Conservation (phyloP, 37 sponge, comb jelly and placozoan genomes). For the Spongia lamella region DNA sequence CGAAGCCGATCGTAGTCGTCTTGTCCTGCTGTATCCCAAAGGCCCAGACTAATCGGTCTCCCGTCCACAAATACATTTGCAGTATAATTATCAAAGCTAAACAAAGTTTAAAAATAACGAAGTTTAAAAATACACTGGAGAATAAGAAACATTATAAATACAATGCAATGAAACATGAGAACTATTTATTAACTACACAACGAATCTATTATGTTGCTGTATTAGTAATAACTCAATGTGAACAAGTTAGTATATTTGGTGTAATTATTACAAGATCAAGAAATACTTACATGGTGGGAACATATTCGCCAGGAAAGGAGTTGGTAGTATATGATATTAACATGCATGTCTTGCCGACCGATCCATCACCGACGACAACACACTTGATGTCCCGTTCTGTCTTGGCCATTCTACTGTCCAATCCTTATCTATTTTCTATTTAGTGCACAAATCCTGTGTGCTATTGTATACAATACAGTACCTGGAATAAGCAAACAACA, state of each 20-base stretch:
- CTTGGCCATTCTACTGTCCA: constrained; percentile 59
- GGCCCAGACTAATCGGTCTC: constrained; percentile 77
- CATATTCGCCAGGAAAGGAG: constrained; percentile 91
- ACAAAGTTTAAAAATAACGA: neutral
- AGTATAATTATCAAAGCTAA: constrained; percentile 92
- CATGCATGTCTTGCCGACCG: constrained; percentile 90
- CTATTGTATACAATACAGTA: no score
- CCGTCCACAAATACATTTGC: constrained; percentile 90
- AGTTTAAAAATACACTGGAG: no score
- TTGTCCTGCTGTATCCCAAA: constrained; percentile 96
- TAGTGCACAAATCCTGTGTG: no score
- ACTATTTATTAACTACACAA: neutral
- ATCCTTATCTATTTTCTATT: neutral
- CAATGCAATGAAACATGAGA: neutral
- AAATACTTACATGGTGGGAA: constrained; percentile 82
- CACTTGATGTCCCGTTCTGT: constrained; percentile 86
- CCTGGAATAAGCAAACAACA: no score
- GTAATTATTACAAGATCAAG: neutral
- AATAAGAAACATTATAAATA: neutral
- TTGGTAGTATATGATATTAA: constrained; percentile 91
- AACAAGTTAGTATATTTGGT: neutral
- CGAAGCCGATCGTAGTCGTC: constrained; percentile 90
- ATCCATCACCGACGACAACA: constrained; percentile 87
- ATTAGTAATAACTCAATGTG: neutral
- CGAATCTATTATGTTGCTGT: neutral